Conservation (phyloP, 2,113 vertebrate species). For the Phylloscopus trochiloides region DNA sequence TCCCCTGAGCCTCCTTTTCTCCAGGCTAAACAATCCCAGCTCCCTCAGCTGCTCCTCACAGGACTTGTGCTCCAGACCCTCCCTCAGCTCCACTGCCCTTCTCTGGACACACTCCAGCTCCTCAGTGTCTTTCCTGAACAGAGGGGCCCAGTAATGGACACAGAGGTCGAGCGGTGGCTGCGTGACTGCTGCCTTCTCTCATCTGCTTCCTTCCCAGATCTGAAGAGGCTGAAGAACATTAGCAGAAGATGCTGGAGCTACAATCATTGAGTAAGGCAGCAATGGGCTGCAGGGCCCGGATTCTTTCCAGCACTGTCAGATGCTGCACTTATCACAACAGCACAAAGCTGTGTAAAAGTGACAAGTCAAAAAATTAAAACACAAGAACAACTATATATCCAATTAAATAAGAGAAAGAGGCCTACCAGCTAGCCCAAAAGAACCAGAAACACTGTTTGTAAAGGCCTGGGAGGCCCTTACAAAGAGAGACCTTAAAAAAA, state of each 20-base stretch:
- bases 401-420: not conserved
- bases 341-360: not conserved
- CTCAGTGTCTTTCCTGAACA: not conserved
- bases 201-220: not conserved
- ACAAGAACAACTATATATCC: not conserved
- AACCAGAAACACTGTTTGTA: not conserved
- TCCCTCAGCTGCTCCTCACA: not conserved
- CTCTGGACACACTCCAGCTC: not conserved
- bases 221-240: not conserved
- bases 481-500: not conserved
- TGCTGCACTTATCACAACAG: not conserved
- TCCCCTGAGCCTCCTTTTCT: not conserved
- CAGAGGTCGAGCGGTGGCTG: fast-evolving
- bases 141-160: not conserved
- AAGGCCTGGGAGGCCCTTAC: not conserved
- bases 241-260: not conserved
- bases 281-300: not conserved
- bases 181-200: not conserved
- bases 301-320: slow-evolving; percentile 22
- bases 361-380: slow-evolving; percentile 14
- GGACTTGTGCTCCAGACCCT: not conserved
- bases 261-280: not conserved
- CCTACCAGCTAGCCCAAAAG: not conserved
- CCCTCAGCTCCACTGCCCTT: not conserved
- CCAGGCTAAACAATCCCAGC: not conserved